Base-by-base conservation (phyloP, 2,888 invertebrate species). In the Caradrina kadenii region DNA sequence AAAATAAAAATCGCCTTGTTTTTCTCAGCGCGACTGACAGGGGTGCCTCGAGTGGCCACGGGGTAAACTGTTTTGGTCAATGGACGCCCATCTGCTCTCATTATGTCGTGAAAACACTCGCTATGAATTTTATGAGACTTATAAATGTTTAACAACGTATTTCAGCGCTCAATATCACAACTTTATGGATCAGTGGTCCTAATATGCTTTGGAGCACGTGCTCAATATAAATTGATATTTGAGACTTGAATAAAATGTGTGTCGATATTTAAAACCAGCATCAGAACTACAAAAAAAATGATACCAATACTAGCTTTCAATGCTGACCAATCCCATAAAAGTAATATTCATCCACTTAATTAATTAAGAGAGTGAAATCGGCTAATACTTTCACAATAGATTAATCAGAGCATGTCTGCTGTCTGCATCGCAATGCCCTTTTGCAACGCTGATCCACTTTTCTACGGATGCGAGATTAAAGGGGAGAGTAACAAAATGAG, bases 401-500 rank as follows among this genome's bases (percentile, higher is more conserved):
- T 93, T 95, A 95, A 95, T 95, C 94, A 94, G 93, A 88, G 87
- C 89, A 88, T 89, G 91, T 91, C 92, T 90, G 91, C 92, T 89
- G 92, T 91, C 93, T 91, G 93, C 93, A 91, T 92, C 91, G 94
- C 94, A 92, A 92, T 94, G 94, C 92, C 93, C 93, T 93, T 94
- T 95, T 93, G 93, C 94, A 94, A 91, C 91, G 92, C 90, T 95
- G 94, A 95, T 95, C 94, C 93, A 95, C 94, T 95, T 96, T 95
- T 92, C 92, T 95, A 94, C 93, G 95, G 94, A 93, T 94, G 93
- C 94, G 93, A 95, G 95, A 95, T 95, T 96, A 95, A 95, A 95
- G 94, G 94, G 94, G 94, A 93, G 92, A 91, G 93, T 94, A 95
- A 93, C 95, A 96, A 96, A 96, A 95, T 95, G 95, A 95, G 95